Evolutionary conservation across 2,797 vertebrate species (phyloP), one percentile per base, ranked within the genome.

Genomic region (Labeo calbasu): DNA sequence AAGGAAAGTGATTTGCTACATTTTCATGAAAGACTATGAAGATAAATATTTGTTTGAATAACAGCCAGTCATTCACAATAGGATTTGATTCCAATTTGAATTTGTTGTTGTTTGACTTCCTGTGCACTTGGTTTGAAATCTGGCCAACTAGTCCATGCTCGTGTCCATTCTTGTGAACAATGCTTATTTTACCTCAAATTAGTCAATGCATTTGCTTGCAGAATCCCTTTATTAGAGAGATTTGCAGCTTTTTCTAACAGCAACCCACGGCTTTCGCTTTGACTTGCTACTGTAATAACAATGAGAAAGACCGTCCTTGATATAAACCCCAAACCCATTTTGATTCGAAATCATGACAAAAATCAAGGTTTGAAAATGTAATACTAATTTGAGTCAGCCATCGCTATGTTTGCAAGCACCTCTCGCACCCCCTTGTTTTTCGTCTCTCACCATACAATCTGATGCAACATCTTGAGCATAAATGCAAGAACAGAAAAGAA

Each of bases 391-490:
- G 70, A 84, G 70, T 82, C 81, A 73, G 55, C 84, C 70, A 71
- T 48, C 32, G 19, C 80, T 77, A 68, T 70, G 72, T 82, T 85
- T 85, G 71, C 83, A 75, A 82, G 79, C 63, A 15, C 68, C 28
- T 71, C 66, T 70, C 48, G 7, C 81, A 32, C 40, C 50, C 66
- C 86, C 90, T 91, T 90, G 83, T 73, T 90, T 87, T 80, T 14
- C 63, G 4, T 93, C 91, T 93, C 92, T 93, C 79, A 51, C 63
- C 70, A 82, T 81, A 69, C 51, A 88, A 89, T 86, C 93, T 95
- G 95, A 95, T 94, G 94, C 94, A 96, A 96, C 92, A 88, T 90
- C 90, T 93, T 91, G 87, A 91, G 90, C 86, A 85, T 88, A 92
- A 90, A 92, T 92, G 94, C 94, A 95, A 96, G 93, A 92, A 68